Evolutionary conservation across 2,797 vertebrate species (phyloP).

Genomic region (Mormyrus hasselquistii): DNA sequence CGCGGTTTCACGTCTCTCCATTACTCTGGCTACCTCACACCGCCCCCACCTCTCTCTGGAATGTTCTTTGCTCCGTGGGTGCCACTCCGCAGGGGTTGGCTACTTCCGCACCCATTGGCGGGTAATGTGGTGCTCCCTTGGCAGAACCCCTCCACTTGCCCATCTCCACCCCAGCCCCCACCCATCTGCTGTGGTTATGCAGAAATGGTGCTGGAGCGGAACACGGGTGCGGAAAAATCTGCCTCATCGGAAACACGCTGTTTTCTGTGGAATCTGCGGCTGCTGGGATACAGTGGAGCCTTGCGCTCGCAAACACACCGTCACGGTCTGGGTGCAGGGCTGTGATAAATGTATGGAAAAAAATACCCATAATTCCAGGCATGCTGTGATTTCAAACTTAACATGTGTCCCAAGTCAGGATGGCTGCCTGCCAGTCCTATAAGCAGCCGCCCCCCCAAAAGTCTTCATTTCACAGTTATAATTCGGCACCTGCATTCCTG

Average conservation of each 20-base stretch:
- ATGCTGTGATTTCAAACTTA: neutral
- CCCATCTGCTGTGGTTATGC: neutral
- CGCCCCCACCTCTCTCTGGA: neutral
- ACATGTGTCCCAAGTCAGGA: neutral
- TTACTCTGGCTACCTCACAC: neutral
- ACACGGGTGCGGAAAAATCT: neutral
- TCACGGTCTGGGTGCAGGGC: neutral
- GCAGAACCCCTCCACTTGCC: neutral
- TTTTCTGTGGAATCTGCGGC: neutral
- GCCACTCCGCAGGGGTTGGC: neutral
- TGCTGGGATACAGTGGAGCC: neutral
- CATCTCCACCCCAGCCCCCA: neutral
- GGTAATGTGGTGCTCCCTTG: neutral
- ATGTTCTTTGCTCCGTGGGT: neutral
- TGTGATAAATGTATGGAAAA: neutral
- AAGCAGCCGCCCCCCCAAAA: neutral
- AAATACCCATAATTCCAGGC: neutral
- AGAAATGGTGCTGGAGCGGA: neutral
- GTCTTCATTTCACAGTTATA: neutral
- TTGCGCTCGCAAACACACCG: neutral
- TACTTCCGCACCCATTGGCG: neutral
- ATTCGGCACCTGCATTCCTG: neutral
- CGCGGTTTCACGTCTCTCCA: too few species aligned
- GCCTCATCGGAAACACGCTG: neutral
- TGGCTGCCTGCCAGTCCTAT: neutral